Conservation (phyloP, 2,113 vertebrate species). For the Nothocercus julius region DNA sequence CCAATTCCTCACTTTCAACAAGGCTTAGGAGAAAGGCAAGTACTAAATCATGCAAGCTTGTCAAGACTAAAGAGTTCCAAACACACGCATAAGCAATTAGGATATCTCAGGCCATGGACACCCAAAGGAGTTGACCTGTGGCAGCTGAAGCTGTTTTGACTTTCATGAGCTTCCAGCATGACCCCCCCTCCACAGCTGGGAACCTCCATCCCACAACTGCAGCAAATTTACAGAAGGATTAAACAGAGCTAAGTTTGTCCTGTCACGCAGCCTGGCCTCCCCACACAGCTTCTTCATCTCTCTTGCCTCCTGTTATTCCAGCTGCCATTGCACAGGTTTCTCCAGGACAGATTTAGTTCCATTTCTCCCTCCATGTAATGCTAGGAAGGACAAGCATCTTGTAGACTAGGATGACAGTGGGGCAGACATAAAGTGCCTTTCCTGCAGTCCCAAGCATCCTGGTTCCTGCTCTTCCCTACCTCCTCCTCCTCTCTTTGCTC, state of each 20-base stretch:
- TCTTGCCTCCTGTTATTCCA: background rate
- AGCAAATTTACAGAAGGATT: background rate
- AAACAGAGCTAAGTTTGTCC: background rate
- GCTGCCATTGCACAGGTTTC: background rate
- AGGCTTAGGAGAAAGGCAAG: background rate
- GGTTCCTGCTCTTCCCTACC: background rate
- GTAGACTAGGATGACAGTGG: background rate
- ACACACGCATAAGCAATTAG: background rate
- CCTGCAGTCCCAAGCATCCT: background rate
- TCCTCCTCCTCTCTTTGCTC: background rate
- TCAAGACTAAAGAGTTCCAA: background rate
- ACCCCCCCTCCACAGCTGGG: background rate
- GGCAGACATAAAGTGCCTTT: background rate
- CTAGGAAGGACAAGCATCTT: background rate
- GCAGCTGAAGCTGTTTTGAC: background rate
- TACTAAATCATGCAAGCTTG: background rate
- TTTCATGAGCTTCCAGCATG: background rate
- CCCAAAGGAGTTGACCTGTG: background rate
- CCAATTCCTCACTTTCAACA: background rate
- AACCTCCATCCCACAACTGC: background rate
- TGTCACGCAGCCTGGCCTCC: accelerated
- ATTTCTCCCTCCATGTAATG: background rate
- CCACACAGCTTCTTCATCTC: background rate
- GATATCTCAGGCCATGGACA: background rate
- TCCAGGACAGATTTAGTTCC: background rate